phyloP scores from a whole-genome alignment of 2,888 invertebrate genomes.

The Thymelicus acteon region DNA sequence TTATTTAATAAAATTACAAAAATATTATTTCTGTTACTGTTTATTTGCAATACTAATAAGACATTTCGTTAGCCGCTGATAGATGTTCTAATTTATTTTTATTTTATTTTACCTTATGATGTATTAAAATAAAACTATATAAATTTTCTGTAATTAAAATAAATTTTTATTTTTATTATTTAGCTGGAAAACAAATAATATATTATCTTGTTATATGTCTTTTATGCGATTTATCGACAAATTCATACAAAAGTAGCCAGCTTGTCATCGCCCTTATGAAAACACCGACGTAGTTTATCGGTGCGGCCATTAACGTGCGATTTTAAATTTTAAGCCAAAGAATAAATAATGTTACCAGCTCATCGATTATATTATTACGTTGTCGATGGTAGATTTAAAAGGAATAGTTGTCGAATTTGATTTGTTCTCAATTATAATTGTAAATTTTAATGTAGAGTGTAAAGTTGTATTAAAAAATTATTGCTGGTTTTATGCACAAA shows the following conservation, averaged over 20 bases:
- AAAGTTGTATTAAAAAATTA: conserved; percentile 20
- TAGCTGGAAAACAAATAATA: too few relatives aligned
- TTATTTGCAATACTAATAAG: too few relatives aligned
- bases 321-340: conserved; percentile 53
- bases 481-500: conserved; percentile 35
- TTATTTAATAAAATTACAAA: too few relatives aligned
- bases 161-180: too few relatives aligned
- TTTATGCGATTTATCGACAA: conserved; percentile 18
- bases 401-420: conserved; percentile 40
- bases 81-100: too few relatives aligned
- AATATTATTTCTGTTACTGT: too few relatives aligned
- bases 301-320: conserved; percentile 37
- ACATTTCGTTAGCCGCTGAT: too few relatives aligned
- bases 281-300: conserved; percentile 9
- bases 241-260: conserved; percentile 5
- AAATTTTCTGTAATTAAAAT: too few relatives aligned
- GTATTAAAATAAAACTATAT: too few relatives aligned
- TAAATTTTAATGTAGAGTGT: conserved; percentile 33
- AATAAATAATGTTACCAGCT: conserved; percentile 57
- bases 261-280: conserved; percentile 8
- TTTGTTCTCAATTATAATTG: conserved; percentile 26
- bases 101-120: too few relatives aligned
- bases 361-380: conserved; percentile 40
- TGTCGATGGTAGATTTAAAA: conserved; percentile 10
- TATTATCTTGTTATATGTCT: too few relatives aligned